Base-by-base conservation (phyloP, 2,888 invertebrate species). In the Bhutanitis thaidina region DNA sequence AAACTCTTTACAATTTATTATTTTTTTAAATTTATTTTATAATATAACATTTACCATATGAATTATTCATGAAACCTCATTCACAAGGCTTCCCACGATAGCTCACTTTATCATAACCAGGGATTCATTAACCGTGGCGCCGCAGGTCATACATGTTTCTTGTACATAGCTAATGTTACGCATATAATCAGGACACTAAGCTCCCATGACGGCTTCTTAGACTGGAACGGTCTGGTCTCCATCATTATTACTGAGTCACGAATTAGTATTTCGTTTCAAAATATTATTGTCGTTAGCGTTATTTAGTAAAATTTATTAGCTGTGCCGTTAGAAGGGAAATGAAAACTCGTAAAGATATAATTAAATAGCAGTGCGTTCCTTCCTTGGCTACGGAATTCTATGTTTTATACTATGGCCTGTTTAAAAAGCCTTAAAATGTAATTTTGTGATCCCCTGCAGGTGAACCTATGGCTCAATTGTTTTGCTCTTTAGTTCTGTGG, bases 121-220 rank as follows among this genome's bases (percentile, higher is more conserved):
- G 59, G 58, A 71, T 63, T 72, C 64, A 67, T 66, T 62, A 60
- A 67, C 66, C 72, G 69, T 72, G 64, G 64, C 67, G 56, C 55
- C 37, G 47, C 60, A 51, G 53, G 53, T 57, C 58, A 61, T 56
- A 63, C 69, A 67, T 72, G 73, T 62, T 66, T 73, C 69, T 68
- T 64, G 63, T 13, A 35, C 13, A 12, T 35, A 12, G 20, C 20
- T 20, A 20, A 20, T 20, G 20, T 20, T 20, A 20, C 20, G 69
- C 73, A 63, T 71, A 62, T 74, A 74, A 74, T 72, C 71, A 74
- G 65, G 65, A 69, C 66, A 65, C 62, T 69, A 70, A 63, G 61
- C 85, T 87, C 86, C 87, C 87, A 85, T 85, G 84, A 82, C 83
- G 80, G 64, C 38, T 66, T 71, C 72, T 74, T 81, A 73, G 72